phyloP scores from a whole-genome alignment of 2,113 vertebrate genomes.

The Furnarius figulus region DNA sequence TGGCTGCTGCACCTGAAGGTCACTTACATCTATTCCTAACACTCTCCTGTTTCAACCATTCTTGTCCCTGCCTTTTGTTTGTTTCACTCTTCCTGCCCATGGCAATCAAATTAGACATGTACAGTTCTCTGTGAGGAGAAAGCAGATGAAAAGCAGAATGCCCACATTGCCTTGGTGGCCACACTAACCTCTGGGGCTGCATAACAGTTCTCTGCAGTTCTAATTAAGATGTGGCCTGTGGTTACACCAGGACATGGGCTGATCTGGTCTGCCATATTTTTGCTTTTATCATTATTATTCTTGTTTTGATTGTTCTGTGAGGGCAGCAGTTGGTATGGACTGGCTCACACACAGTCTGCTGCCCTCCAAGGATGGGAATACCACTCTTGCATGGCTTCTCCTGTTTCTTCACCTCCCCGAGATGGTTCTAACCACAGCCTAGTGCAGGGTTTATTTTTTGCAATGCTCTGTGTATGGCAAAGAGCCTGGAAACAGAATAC shows the following conservation, averaged over 20 bases:
- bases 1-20: background rate
- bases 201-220: background rate
- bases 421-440: background rate
- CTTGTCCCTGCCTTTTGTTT: background rate
- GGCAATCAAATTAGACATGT: background rate
- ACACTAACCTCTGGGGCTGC: background rate
- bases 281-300: background rate
- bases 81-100: background rate
- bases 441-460: background rate
- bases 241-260: background rate
- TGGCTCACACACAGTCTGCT: background rate
- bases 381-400: accelerated
- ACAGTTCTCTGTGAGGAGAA: background rate
- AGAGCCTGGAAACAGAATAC: background rate
- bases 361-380: background rate
- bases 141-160: background rate
- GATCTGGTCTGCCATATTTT: background rate
- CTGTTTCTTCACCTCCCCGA: background rate
- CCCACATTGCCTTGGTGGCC: background rate
- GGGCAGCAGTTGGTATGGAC: background rate
- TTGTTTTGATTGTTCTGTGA: background rate
- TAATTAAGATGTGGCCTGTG: constrained; percentile 4
- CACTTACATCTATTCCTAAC: background rate
- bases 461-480: accelerated
- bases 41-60: background rate